These are phyloP conservation scores for Artibeus jamaicensis DNA, from an alignment of 2,797 vertebrate genomes.

Conservation along the genomic window DNA sequence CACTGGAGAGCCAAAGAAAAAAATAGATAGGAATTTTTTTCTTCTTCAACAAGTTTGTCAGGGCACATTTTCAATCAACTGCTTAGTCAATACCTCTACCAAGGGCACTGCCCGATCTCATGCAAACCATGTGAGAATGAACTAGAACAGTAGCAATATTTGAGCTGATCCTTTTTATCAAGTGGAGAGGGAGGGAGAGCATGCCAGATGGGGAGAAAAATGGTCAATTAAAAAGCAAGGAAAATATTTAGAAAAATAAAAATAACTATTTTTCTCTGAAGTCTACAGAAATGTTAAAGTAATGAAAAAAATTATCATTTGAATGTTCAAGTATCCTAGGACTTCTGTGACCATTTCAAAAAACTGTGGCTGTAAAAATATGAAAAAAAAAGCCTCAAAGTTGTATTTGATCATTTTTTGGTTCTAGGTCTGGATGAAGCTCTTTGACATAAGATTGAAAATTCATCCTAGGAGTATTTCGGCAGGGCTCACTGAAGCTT, in stretches of 20 bases:
- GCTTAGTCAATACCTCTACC: background rate
- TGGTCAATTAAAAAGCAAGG: background rate
- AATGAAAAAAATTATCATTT: background rate
- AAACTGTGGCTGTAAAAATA: background rate
- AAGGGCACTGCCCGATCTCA: background rate
- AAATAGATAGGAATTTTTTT: background rate
- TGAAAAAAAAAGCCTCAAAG: background rate
- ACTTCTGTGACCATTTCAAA: background rate
- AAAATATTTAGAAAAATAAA: background rate
- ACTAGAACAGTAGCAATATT: background rate
- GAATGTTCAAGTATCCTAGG: background rate
- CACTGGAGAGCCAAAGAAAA: background rate
- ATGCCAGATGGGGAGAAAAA: background rate
- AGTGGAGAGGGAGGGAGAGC: background rate
- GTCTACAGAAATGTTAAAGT: background rate
- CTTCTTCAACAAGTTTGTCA: background rate
- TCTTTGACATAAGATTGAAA: background rate
- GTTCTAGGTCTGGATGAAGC: background rate
- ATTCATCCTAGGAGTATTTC: background rate
- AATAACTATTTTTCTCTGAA: background rate
- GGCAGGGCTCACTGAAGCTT: background rate
- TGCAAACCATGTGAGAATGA: background rate
- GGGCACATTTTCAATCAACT: background rate
- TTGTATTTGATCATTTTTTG: background rate
- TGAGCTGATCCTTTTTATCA: background rate